phyloP scores from a whole-genome alignment of 2,113 vertebrate species.

The Laticauda laticaudata region DNA sequence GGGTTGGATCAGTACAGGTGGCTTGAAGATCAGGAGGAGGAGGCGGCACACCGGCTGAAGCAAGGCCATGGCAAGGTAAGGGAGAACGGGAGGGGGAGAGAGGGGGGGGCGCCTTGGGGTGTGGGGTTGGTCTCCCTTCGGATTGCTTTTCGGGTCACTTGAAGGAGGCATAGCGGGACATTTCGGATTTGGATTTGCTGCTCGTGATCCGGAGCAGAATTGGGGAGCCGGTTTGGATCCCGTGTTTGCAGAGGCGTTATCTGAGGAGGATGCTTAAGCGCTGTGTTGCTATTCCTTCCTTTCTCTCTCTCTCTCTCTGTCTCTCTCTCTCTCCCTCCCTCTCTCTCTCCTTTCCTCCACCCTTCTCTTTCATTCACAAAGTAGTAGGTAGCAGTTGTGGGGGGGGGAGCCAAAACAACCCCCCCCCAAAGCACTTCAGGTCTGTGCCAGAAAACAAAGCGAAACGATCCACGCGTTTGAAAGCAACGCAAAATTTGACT shows the following conservation, averaged over 20 bases:
- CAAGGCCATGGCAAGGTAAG: conserved; percentile 75
- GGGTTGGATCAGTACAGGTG: conserved; percentile 79
- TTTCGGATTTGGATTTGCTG: conserved; percentile 39
- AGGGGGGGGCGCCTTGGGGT: not conserved
- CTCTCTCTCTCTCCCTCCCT: no score
- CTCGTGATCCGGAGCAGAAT: conserved; percentile 55
- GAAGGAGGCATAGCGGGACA: not conserved
- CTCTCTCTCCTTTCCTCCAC: not conserved
- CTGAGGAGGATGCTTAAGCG: conserved; percentile 46
- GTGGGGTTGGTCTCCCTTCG: not conserved
- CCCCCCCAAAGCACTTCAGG: not conserved
- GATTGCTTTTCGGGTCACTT: conserved; percentile 15
- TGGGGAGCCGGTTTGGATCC: conserved; percentile 68
- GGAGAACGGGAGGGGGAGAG: conserved; percentile 36
- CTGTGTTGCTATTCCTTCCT: conserved; percentile 31
- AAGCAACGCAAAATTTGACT: conserved; percentile 57
- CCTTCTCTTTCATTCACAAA: conserved; percentile 40
- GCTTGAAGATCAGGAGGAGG: conserved; percentile 63
- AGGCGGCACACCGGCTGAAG: conserved; percentile 69
- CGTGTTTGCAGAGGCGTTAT: conserved; percentile 55
- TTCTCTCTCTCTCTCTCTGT: rapidly evolving
- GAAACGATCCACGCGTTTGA: not conserved
- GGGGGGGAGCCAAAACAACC: no score
- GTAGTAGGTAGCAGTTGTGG: conserved; percentile 54
- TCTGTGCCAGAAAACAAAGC: conserved; percentile 42